Percentiles rank a stretch among this genome's conserved stretches.
phyloP scores from a whole-genome alignment of 2,888 invertebrate genomes.

The Macrophya annulata region DNA sequence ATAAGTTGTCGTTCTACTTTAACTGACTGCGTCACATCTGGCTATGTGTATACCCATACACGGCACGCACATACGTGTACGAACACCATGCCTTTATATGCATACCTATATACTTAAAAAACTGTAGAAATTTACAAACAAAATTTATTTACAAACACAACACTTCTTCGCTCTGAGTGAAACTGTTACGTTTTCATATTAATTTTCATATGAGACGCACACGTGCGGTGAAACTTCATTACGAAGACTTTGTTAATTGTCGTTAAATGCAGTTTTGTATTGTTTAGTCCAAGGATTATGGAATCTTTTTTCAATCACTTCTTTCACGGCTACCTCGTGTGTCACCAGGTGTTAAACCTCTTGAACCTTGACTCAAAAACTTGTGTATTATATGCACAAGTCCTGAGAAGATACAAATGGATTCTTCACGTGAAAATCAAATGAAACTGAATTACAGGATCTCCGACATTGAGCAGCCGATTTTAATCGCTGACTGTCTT shows the following conservation, averaged over 20 bases:
- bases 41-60: neutral
- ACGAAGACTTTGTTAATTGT: slow-evolving; percentile 28
- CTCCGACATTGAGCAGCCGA: neutral
- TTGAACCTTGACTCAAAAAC: neutral
- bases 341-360: slow-evolving; percentile 12
- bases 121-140: slow-evolving; percentile 17
- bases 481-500: slow-evolving; percentile 27
- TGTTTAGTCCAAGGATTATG: neutral
- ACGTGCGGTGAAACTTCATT: neutral
- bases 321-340: neutral
- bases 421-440: neutral
- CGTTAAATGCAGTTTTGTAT: slow-evolving; percentile 16
- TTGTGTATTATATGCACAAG: neutral
- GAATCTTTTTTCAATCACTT: neutral
- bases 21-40: slow-evolving; percentile 6
- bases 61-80: no score
- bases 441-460: slow-evolving; percentile 4
- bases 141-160: slow-evolving; percentile 16
- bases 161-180: neutral
- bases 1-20: neutral
- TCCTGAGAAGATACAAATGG: neutral
- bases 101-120: no score
- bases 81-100: no score
- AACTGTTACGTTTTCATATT: neutral
- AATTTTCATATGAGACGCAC: neutral